A percentile compares a stretch with the other conserved stretches of the same genome.
Evolutionary conservation across 64 coral and sea anemone genomes (phyloP).

Genomic region (Actinia equina): DNA sequence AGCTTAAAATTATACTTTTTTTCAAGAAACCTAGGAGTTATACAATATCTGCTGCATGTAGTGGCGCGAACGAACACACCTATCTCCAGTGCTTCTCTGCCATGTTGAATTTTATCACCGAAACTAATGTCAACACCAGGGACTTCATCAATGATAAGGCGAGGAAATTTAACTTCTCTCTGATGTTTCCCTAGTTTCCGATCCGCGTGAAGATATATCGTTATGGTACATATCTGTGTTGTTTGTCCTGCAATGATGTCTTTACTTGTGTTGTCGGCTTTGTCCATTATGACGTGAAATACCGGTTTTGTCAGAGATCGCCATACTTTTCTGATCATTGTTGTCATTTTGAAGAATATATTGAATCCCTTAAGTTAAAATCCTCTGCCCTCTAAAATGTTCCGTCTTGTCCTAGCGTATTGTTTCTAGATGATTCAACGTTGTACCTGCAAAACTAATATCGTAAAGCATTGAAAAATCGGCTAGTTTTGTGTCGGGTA

Average conservation of each 20-base stretch:
- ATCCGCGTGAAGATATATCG: not conserved
- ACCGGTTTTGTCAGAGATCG: not conserved
- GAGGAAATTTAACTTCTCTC: not conserved
- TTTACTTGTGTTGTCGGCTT: not conserved
- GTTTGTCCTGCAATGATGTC: not conserved
- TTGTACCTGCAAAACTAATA: too few relatives aligned
- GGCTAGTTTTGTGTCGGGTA: too few relatives aligned
- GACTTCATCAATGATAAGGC: not conserved
- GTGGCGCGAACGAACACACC: too few relatives aligned
- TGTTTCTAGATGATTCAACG: not conserved
- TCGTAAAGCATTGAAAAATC: too few relatives aligned
- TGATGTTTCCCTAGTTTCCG: not conserved
- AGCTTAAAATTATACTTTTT: too few relatives aligned
- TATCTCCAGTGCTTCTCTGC: too few relatives aligned
- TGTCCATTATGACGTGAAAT: not conserved
- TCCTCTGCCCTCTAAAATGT: not conserved
- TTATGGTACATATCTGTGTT: not conserved
- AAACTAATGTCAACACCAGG: not conserved
- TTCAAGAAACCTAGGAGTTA: too few relatives aligned
- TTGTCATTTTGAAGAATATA: not conserved
- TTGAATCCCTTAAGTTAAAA: not conserved
- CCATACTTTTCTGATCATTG: not conserved
- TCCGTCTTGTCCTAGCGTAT: not conserved
- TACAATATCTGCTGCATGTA: too few relatives aligned
- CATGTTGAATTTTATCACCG: too few relatives aligned